Evolutionary conservation across 1,140 invertebrate genomes (phyloP), one percentile per base, ranked within the genome.

Genomic region (Acarapis woodi): DNA sequence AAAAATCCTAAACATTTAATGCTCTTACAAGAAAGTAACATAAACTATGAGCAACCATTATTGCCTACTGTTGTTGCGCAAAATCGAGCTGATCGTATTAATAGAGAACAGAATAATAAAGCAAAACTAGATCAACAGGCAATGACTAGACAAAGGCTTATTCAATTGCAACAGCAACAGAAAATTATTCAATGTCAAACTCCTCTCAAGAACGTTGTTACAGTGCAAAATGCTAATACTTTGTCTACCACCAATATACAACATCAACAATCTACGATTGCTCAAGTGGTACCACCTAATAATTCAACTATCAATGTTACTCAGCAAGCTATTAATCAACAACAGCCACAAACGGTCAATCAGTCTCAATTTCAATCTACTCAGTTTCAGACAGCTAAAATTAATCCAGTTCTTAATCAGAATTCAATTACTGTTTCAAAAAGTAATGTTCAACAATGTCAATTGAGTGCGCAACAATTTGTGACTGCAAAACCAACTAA

Each of bases 21-120:
- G 19, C 65, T 83, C 25, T 53, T 88, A 41, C 62, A 66, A 21
- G 79, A 88, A 32, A 70, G 66, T 51, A 72, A 72, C 4, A 74
- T 94, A 32, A 68, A 68, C 48, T 78, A 83, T 48, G 83, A 93
- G 44, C 64, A 62, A 42, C 82, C 82, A 1, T 55, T 80, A 15
- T 64, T 66, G 38, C 82, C 82, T 0, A 66, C 72, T 45, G 71
- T 80, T 45, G 73, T 90, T 23, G 82, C 82, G 2, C 62, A 67
- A 5, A 68, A 69, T 35, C 62, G 79, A 45, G 75, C 74, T 2
- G 82, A 88, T 47, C 60, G 78, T 40, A 70, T 83, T 38, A 68
- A 68, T 0, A 65, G 71, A 46, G 77, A 82, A 45, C 85, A 85
- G 47, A 56, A 58, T 28, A 49, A 62, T 43, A 62, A 67, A 42